A percentile compares a stretch with the other conserved stretches of the same genome.
These are phyloP conservation scores for Argentina silus DNA, from an alignment of 2,797 vertebrate species.

Conservation along the genomic window DNA sequence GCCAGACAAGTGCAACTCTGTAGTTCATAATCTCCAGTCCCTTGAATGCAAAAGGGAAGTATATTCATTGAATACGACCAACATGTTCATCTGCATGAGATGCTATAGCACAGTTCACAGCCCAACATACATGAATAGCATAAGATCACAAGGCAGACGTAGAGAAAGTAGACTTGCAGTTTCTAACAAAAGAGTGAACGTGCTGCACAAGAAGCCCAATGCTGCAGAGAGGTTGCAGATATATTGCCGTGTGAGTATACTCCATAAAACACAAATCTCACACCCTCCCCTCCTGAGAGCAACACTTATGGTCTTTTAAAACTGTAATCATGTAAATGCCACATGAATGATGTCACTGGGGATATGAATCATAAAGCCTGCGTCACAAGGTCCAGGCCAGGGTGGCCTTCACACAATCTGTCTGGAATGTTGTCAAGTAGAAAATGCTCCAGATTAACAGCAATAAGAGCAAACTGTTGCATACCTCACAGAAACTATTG, in stretches of 20 bases:
- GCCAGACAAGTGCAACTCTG: conserved; percentile 36
- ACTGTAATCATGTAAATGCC: conserved; percentile 28
- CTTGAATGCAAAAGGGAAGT: conserved; percentile 10
- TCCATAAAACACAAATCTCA: neutral
- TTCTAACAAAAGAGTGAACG: neutral
- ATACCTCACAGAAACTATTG: neutral
- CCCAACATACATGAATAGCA: neutral
- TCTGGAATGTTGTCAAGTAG: conserved; percentile 3
- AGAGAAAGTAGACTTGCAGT: neutral
- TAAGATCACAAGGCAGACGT: neutral
- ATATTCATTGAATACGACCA: conserved; percentile 28
- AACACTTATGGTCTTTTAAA: conserved; percentile 22
- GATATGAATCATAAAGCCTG: conserved; percentile 22
- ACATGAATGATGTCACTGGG: conserved; percentile 36
- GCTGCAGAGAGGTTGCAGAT: neutral
- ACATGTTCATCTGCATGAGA: conserved; percentile 3
- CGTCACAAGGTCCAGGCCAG: conserved; percentile 14
- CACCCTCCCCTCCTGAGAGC: conserved; percentile 7
- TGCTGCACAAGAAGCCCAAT: neutral
- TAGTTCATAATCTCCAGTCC: conserved; percentile 36
- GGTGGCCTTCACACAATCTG: conserved; percentile 21
- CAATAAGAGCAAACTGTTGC: conserved; percentile 2
- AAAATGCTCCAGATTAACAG: conserved; percentile 3
- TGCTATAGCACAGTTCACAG: neutral
- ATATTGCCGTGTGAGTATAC: neutral